Evolutionary conservation across 2,113 vertebrate genomes (phyloP).

Genomic region (Calonectris borealis): DNA sequence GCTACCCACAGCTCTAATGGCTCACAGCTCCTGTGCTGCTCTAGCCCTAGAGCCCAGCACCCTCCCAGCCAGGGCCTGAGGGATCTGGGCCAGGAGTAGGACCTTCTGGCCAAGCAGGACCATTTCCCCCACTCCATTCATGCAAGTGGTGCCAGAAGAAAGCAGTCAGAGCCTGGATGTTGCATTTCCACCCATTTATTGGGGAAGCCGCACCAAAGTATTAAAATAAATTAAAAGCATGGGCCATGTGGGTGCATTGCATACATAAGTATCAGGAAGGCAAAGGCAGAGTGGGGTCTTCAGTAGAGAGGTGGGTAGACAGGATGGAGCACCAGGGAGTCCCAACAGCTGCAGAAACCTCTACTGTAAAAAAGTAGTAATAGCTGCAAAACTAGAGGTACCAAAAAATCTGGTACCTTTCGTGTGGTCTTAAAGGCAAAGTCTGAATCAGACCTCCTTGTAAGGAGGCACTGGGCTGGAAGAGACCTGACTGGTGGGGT

Average conservation of each 20-base stretch:
- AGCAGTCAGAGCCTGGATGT: neutral
- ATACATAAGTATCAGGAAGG: neutral
- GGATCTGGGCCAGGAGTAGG: neutral
- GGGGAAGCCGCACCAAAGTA: neutral
- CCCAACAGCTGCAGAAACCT: neutral
- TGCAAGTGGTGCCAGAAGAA: neutral
- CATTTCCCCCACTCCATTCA: neutral
- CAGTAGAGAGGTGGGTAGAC: neutral
- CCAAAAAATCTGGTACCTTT: neutral
- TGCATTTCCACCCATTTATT: conserved; percentile 53
- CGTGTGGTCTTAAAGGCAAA: neutral
- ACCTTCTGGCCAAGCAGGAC: neutral
- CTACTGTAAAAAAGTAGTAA: neutral
- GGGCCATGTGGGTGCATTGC: neutral
- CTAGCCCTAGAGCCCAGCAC: neutral
- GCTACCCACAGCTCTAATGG: neutral
- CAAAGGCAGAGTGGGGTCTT: neutral
- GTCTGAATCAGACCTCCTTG: neutral
- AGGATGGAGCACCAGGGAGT: neutral
- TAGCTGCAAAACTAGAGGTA: neutral
- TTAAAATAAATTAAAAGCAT: conserved; percentile 51
- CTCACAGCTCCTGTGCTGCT: neutral
- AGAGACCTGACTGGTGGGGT: neutral
- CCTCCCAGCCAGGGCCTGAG: neutral
- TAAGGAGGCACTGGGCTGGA: neutral